A percentile compares a stretch with the other conserved stretches of the same genome.
Evolutionary conservation across 2,113 vertebrate genomes (phyloP).

Genomic region (Pangasianodon gigas): DNA sequence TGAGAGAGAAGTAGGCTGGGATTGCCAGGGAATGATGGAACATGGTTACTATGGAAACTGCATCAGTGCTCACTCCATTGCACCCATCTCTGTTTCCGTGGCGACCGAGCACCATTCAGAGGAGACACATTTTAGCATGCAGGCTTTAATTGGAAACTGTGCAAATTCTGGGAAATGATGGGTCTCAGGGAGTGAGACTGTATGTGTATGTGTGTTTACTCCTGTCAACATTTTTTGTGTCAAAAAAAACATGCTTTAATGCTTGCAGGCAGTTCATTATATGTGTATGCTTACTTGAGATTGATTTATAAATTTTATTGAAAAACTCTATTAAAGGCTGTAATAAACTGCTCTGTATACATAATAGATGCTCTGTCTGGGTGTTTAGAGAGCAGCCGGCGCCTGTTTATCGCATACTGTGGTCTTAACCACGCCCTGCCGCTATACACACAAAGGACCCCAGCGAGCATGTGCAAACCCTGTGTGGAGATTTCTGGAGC

Average conservation of each 20-base stretch:
- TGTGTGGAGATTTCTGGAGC: conserved; percentile 10
- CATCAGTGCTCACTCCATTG: conserved; percentile 61
- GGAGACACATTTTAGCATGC: conserved; percentile 32
- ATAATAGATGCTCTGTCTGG: not conserved
- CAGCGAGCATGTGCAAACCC: conserved; percentile 18
- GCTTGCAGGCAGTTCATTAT: not conserved
- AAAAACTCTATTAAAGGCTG: not conserved
- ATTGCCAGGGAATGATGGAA: conserved; percentile 66
- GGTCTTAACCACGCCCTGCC: conserved; percentile 34
- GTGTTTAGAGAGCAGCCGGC: not conserved
- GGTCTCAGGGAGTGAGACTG: not conserved
- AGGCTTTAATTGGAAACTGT: conserved; percentile 41
- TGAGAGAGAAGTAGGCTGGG: conserved; percentile 10
- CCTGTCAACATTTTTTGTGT: not conserved
- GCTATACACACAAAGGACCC: conserved; percentile 34
- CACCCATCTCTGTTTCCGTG: conserved; percentile 56
- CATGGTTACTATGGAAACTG: conserved; percentile 78
- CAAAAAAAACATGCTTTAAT: not conserved
- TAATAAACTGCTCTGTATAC: conserved; percentile 12
- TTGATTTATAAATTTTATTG: not conserved
- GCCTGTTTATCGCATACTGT: conserved; percentile 14
- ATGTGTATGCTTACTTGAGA: not conserved
- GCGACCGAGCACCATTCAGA: conserved; percentile 47
- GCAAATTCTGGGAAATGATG: conserved; percentile 14
- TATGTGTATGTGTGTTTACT: not conserved